Conservation (phyloP, 2,888 invertebrate genomes). For the Nymphalis c-album region DNA sequence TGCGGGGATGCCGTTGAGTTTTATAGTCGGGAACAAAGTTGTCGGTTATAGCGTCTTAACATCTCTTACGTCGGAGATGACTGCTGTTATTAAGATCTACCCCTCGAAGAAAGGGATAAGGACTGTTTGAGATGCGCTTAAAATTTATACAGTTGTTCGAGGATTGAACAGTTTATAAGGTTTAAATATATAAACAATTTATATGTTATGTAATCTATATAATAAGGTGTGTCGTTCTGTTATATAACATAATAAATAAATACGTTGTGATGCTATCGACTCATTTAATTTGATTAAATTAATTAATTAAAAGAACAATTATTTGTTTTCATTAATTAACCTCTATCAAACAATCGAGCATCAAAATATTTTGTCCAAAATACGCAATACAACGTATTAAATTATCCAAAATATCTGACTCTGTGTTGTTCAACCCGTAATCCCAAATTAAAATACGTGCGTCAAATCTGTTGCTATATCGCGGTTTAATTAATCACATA, state of each 20-base stretch:
- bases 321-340: too few relatives aligned
- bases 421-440: background rate
- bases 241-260: too few relatives aligned
- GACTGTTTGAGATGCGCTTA: conserved; percentile 12
- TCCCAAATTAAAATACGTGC: background rate
- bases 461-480: background rate
- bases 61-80: conserved; percentile 34
- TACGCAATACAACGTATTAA: too few relatives aligned
- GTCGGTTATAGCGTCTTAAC: conserved; percentile 39
- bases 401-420: too few relatives aligned
- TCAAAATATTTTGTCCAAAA: too few relatives aligned
- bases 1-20: conserved; percentile 38
- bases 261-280: too few relatives aligned
- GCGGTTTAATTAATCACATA: conserved; percentile 4
- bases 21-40: conserved; percentile 39
- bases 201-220: too few relatives aligned
- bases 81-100: conserved; percentile 20
- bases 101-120: conserved; percentile 10
- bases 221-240: too few relatives aligned
- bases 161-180: background rate
- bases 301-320: too few relatives aligned
- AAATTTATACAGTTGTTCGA: conserved; percentile 9
- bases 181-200: background rate
- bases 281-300: too few relatives aligned
- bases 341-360: too few relatives aligned